Evolutionary conservation across 2,888 invertebrate genomes (phyloP).

Genomic region (Mesochorus sp.): DNA sequence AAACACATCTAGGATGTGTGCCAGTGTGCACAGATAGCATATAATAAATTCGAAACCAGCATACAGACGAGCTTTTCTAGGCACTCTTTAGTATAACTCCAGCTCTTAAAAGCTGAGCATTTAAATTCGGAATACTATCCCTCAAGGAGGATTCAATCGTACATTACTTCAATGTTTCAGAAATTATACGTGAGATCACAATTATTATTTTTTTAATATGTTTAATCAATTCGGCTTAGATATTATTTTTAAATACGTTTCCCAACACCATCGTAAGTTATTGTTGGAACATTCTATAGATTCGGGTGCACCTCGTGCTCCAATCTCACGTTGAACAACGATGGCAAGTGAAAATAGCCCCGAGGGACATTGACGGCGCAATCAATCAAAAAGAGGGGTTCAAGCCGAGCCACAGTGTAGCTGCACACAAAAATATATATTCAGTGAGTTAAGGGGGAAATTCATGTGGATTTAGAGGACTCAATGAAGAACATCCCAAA

Average conservation of each 20-base stretch:
- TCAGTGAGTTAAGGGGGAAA: not conserved
- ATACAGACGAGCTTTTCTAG: slow-evolving; percentile 1
- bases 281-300: slow-evolving; percentile 7
- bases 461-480: slow-evolving; percentile 20
- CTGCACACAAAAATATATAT: slow-evolving; percentile 1
- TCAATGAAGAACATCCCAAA: slow-evolving; percentile 30
- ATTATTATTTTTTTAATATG: too few species aligned
- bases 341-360: slow-evolving; percentile 62
- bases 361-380: slow-evolving; percentile 65
- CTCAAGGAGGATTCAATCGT: not conserved
- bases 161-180: too few species aligned
- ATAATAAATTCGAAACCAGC: not conserved
- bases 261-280: too few species aligned
- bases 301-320: slow-evolving; percentile 51
- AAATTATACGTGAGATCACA: too few species aligned
- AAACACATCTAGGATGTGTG: not conserved
- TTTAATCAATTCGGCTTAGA: too few species aligned
- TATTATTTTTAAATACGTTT: too few species aligned
- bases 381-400: slow-evolving; percentile 72
- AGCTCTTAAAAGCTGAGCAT: not conserved
- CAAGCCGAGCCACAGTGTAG: slow-evolving; percentile 53
- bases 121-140: not conserved
- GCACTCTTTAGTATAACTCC: slow-evolving; percentile 18
- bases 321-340: slow-evolving; percentile 68
- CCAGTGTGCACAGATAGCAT: not conserved